These are phyloP conservation scores for Apotomis turbidana DNA, from an alignment of 2,888 invertebrate species.

Conservation along the genomic window DNA sequence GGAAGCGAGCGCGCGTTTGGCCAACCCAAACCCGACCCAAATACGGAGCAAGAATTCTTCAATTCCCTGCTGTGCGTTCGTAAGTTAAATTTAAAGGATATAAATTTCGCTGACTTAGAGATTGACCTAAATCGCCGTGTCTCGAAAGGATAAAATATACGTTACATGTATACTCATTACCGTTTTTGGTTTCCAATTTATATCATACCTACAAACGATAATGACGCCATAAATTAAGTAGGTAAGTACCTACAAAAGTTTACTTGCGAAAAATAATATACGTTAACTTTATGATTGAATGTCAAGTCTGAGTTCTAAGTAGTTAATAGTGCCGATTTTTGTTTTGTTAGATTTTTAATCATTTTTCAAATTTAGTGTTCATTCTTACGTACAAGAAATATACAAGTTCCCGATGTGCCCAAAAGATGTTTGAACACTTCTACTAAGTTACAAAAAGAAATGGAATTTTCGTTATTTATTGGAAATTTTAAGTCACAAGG, in stretches of 20 bases:
- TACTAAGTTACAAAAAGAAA: too few relatives aligned
- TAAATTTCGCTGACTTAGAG: conserved; percentile 65
- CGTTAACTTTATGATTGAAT: too few relatives aligned
- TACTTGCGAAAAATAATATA: too few relatives aligned
- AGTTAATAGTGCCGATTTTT: too few relatives aligned
- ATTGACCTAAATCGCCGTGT: conserved; percentile 59
- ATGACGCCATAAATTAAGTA: not conserved
- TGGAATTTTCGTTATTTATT: too few relatives aligned
- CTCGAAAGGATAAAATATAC: not conserved
- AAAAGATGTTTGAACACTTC: too few relatives aligned
- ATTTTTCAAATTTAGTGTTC: too few relatives aligned
- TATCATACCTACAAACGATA: not conserved
- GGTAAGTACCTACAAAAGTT: not conserved
- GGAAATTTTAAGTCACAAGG: too few relatives aligned
- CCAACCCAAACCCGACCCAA: conserved; percentile 66
- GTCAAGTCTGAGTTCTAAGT: too few relatives aligned
- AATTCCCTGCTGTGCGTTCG: conserved; percentile 58
- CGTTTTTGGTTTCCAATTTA: not conserved
- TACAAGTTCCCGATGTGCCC: too few relatives aligned
- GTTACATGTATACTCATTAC: not conserved
- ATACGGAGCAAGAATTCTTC: conserved; percentile 63
- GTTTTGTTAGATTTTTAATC: too few relatives aligned
- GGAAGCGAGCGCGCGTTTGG: conserved; percentile 64
- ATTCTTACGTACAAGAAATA: too few relatives aligned
- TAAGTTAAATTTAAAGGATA: conserved; percentile 69